Evolutionary conservation across 2,888 invertebrate species (phyloP).

Genomic region (Eilema caniola): DNA sequence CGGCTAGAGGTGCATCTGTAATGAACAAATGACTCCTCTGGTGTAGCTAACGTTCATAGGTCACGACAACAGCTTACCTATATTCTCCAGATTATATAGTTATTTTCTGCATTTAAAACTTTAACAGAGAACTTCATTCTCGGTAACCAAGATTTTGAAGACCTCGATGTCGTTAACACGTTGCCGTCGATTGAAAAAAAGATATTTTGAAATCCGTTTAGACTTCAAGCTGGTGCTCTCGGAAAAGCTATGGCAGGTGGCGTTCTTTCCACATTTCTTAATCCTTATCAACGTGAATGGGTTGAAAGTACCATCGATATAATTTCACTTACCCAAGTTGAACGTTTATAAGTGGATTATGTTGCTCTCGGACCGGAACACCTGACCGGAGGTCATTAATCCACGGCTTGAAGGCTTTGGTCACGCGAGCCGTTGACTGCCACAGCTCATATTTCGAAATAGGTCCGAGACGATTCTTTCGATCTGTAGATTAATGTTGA

Average conservation of each 20-base stretch:
- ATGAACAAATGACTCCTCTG: too few relatives aligned
- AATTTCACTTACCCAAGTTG: slow-evolving; percentile 36
- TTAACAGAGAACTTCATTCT: not conserved
- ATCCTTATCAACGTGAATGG: slow-evolving; percentile 3
- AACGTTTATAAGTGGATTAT: slow-evolving; percentile 33
- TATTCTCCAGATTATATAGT: not conserved
- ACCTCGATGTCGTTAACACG: not conserved
- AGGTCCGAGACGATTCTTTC: slow-evolving; percentile 29
- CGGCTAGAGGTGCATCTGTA: too few relatives aligned
- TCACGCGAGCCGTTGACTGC: slow-evolving; percentile 55
- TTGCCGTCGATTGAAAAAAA: not conserved
- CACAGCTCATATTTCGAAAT: slow-evolving; percentile 45
- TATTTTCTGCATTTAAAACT: not conserved
- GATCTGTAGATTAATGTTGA: slow-evolving; percentile 54
- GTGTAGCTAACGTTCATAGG: too few relatives aligned
- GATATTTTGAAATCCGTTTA: not conserved
- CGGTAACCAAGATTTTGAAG: not conserved
- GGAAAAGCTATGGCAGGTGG: not conserved
- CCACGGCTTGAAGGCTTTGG: slow-evolving; percentile 53
- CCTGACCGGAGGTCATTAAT: slow-evolving; percentile 54
- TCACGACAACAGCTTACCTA: not conserved
- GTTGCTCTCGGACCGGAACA: slow-evolving; percentile 42
- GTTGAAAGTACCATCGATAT: slow-evolving; percentile 30
- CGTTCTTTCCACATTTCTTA: not conserved
- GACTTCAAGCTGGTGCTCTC: not conserved